These are phyloP conservation scores for Meda fulgida DNA, from an alignment of 2,797 vertebrate species.

Conservation along the genomic window DNA sequence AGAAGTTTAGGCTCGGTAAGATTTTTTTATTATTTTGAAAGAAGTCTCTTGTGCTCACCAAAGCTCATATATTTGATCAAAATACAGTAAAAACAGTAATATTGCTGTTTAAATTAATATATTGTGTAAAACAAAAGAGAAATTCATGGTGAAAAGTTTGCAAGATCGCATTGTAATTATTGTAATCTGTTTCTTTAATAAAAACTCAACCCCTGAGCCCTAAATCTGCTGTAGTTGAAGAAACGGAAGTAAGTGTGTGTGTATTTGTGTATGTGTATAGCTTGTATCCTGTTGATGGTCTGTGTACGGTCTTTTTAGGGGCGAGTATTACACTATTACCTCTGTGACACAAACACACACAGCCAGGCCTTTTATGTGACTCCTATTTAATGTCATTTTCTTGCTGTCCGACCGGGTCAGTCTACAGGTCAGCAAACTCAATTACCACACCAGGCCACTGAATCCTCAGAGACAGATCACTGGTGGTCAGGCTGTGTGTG, in stretches of 20 bases:
- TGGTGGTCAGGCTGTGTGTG: conserved; percentile 62
- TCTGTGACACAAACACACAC: conserved; percentile 50
- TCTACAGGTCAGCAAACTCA: conserved; percentile 79
- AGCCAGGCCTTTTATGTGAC: conserved; percentile 66
- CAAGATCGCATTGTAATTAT: not conserved
- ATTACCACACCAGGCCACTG: conserved; percentile 78
- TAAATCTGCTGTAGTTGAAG: not conserved
- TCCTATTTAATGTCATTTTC: conserved; percentile 81
- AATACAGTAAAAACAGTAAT: not conserved
- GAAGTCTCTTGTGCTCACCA: not conserved
- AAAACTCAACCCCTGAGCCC: not conserved
- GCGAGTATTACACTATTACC: conserved; percentile 49
- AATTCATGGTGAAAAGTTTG: not conserved
- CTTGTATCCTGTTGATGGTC: conserved; percentile 32
- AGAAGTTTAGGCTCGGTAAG: not conserved
- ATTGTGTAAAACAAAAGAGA: not conserved
- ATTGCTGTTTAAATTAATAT: not conserved
- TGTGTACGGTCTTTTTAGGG: conserved; percentile 31
- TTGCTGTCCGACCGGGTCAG: conserved; percentile 78
- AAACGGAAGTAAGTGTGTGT: not conserved
- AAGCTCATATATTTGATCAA: not conserved
- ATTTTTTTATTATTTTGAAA: not conserved
- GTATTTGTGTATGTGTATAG: conserved; percentile 27
- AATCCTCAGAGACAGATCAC: conserved; percentile 78
- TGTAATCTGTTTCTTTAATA: not conserved